Percentiles rank a stretch among this genome's conserved stretches.
Evolutionary conservation across 2,888 invertebrate species (phyloP).

Genomic region (Drosophila formosana): DNA sequence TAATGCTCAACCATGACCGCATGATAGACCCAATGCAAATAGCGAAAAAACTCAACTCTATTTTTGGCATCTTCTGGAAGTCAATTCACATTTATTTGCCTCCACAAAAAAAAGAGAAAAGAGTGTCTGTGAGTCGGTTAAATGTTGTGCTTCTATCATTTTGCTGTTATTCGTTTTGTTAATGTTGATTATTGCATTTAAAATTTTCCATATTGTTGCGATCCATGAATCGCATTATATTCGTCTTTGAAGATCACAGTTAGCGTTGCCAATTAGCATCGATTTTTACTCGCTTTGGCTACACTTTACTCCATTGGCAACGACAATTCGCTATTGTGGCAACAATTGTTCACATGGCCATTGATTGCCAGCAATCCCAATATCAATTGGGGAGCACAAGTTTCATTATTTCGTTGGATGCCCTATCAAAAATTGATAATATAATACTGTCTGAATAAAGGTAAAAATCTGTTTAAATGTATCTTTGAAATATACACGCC

Average conservation of each 20-base stretch:
- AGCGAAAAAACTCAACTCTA: neutral
- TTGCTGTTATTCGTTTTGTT: conserved; percentile 44
- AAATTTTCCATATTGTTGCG: conserved; percentile 71
- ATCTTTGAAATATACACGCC: too few species aligned
- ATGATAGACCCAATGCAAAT: conserved; percentile 1
- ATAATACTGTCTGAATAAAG: neutral
- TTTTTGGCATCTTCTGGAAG: neutral
- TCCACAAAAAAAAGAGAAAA: conserved; percentile 3
- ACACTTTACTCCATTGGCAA: conserved; percentile 36
- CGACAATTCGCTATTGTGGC: conserved; percentile 59
- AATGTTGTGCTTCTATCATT: conserved; percentile 6
- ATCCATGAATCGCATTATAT: conserved; percentile 34
- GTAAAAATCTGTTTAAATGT: neutral
- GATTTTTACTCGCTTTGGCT: conserved; percentile 42
- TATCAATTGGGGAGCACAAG: conserved; percentile 11
- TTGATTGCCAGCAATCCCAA: conserved; percentile 33
- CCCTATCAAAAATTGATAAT: neutral
- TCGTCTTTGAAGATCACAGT: conserved; percentile 42
- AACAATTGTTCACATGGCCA: conserved; percentile 39
- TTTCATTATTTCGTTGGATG: neutral
- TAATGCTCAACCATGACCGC: conserved; percentile 2
- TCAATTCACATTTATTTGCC: neutral
- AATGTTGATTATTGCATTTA: conserved; percentile 54
- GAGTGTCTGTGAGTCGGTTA: conserved; percentile 25
- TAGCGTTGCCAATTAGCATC: conserved; percentile 64